Base-by-base conservation (phyloP, 2,888 invertebrate species). In the Calameuta idolon region DNA sequence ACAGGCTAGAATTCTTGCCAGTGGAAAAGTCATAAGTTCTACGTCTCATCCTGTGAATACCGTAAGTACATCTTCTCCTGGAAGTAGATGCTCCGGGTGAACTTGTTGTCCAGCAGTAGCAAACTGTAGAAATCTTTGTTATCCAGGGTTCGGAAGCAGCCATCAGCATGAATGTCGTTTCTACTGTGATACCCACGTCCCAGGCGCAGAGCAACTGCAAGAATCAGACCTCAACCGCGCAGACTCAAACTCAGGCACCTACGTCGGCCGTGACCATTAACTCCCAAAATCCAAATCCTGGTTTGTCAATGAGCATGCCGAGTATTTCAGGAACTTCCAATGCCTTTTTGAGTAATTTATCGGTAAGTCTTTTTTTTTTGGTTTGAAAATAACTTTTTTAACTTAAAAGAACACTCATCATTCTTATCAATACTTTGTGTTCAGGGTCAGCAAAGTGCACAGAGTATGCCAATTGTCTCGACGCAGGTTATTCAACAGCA, bases 1-100 rank as follows among this genome's bases (percentile, higher is more conserved):
- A 82, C 95, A 96, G 87, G 94, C 95, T 81, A 95, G 94, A 87
- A 95, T 96, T 81, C 88, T 96, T 81, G 94, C 95, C 0, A 94
- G 94, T 15, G 96, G 96, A 12, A 96, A 96, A 91, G 92, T 95
- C 80, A 93, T 95, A 34, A 88, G 87, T 77, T 89, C 87, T 75
- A 86, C 88, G 30, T 86, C 89, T 55, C 89, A 89, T 79, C 83
- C 87, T 30, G 80, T 85, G 73, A 87, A 83, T 40, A 86, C 82
- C 77, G 90, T 90, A 83, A 89, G 89, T 87, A 23, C 9, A 9
- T 55, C 9, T 23, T 55, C 23, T 55, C 23, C 2, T 55, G 2
- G 71, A 31, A 34, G 11, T 71, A 33, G 31, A 71, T 9, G 31
- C 4, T 71, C 15, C 9, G 31, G 71, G 31, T 12, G 71, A 71